A percentile compares a stretch with the other conserved stretches of the same genome.
phyloP scores from a whole-genome alignment of 2,113 vertebrate species.

The Prietella phreatophila region DNA sequence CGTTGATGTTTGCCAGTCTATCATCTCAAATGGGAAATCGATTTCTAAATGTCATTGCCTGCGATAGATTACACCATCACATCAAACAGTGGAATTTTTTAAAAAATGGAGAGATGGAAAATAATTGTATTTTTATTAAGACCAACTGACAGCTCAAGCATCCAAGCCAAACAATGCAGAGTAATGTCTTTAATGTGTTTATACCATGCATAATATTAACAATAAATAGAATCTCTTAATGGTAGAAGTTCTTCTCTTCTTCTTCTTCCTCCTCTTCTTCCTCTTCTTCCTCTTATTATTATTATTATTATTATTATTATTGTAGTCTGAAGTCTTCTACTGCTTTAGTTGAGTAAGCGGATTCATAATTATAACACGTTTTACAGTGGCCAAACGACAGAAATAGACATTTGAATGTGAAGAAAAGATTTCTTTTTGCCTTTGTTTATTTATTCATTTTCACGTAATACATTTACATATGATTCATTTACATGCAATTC shows the following conservation, averaged over 20 bases:
- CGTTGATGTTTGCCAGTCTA: conserved; percentile 26
- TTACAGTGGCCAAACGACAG: not conserved
- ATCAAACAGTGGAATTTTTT: not conserved
- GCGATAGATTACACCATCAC: conserved; percentile 15
- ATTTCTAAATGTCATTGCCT: conserved; percentile 38
- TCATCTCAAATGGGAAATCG: conserved; percentile 24
- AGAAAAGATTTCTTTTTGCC: conserved; percentile 2
- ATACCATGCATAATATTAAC: not conserved
- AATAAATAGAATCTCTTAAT: not conserved
- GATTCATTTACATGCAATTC: no score
- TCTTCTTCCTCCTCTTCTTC: no score
- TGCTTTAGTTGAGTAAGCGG: not conserved
- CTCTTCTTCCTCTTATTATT: not conserved
- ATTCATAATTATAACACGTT: not conserved
- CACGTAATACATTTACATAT: no score
- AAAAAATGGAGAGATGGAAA: conserved; percentile 9
- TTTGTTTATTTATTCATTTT: no score
- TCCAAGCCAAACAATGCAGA: not conserved
- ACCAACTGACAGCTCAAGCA: not conserved
- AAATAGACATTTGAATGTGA: not conserved
- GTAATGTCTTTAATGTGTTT: not conserved
- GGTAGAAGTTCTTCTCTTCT: not conserved
- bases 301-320: not conserved
- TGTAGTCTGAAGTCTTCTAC: not conserved
- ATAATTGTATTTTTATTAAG: conserved; percentile 31